Evolutionary conservation across 2,113 vertebrate species (phyloP).

Genomic region (Edolisoma coerulescens): DNA sequence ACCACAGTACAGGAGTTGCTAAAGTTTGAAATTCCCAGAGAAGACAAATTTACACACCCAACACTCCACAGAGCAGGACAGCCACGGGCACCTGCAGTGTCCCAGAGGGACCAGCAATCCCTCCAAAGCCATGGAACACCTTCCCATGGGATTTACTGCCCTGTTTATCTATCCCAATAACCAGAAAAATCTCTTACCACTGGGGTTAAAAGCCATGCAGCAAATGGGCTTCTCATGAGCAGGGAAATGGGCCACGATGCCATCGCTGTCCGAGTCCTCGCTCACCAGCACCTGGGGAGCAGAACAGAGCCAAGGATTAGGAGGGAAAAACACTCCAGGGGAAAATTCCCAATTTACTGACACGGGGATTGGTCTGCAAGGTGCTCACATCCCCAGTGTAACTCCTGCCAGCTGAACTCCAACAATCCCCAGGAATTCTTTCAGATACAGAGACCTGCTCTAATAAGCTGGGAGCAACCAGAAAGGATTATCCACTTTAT

Average conservation of each 20-base stretch:
- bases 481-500: neutral
- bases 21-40: neutral
- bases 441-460: neutral
- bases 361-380: neutral
- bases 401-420: neutral
- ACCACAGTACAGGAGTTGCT: rapidly evolving
- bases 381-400: rapidly evolving
- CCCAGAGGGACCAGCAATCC: neutral
- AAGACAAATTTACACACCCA: neutral
- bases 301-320: neutral
- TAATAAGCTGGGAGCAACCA: neutral
- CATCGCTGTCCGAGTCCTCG: constrained; percentile 92
- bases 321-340: neutral
- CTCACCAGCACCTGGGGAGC: constrained; percentile 89
- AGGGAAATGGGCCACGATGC: constrained; percentile 97
- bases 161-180: neutral
- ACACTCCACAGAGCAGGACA: neutral
- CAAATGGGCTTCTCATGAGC: constrained; percentile 98
- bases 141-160: neutral
- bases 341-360: neutral
- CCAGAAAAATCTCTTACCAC: constrained; percentile 77
- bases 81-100: neutral
- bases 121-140: neutral
- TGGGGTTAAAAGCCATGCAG: constrained; percentile 97
- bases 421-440: neutral